Evolutionary conservation across 2,888 invertebrate genomes (phyloP).

Genomic region (Calameuta filiformis): DNA sequence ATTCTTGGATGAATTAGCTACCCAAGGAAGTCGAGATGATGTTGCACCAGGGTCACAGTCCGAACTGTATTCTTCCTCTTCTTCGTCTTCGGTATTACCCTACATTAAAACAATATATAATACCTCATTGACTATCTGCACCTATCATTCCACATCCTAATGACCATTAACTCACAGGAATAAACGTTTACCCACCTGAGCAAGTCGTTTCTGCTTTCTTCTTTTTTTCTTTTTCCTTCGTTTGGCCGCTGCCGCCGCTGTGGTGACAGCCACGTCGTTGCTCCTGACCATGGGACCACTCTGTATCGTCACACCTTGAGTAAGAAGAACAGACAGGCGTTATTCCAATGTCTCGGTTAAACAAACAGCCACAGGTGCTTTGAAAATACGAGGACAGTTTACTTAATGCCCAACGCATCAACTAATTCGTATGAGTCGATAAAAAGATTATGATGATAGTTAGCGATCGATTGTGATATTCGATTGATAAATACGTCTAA

Average conservation of each 20-base stretch:
- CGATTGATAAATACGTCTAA: neutral
- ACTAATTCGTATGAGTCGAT: neutral
- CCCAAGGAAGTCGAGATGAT: conserved; percentile 47
- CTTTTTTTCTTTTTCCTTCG: conserved; percentile 61
- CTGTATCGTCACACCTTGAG: conserved; percentile 63
- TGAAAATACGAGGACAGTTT: neutral
- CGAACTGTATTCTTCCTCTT: conserved; percentile 58
- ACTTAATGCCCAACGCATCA: neutral
- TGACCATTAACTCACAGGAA: neutral
- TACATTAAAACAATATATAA: conserved; percentile 15
- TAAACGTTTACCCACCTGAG: conserved; percentile 43
- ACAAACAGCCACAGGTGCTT: neutral
- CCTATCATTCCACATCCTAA: neutral
- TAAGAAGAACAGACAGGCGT: conserved; percentile 22
- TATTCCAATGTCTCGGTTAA: neutral
- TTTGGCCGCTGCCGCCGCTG: conserved; percentile 43
- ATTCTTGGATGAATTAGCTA: conserved; percentile 27
- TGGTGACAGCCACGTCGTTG: conserved; percentile 39
- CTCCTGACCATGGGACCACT: conserved; percentile 59
- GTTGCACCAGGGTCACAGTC: conserved; percentile 49
- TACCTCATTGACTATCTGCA: neutral
- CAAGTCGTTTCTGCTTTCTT: conserved; percentile 58
- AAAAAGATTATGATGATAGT: neutral
- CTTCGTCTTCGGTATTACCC: conserved; percentile 51
- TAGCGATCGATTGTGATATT: neutral